A percentile compares a stretch with the other conserved stretches of the same genome.
phyloP scores from a whole-genome alignment of 2,888 invertebrate genomes.

The Euzophera pinguis region DNA sequence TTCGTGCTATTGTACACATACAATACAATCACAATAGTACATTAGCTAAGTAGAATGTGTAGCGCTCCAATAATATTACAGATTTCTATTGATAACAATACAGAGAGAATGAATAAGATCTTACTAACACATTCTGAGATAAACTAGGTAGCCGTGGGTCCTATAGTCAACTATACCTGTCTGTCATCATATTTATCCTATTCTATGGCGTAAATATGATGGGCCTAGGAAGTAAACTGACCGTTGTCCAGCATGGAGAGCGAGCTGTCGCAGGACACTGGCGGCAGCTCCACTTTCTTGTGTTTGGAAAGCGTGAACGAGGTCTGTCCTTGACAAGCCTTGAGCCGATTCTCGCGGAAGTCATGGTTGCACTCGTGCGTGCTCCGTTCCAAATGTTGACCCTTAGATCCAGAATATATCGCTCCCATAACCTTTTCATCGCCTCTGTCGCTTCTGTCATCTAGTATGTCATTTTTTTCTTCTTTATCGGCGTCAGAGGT shows the following conservation, averaged over 20 bases:
- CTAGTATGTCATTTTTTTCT: constrained; percentile 60
- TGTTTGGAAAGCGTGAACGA: constrained; percentile 82
- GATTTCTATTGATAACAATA: background rate
- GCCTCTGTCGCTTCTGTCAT: constrained; percentile 58
- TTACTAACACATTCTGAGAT: too few relatives aligned
- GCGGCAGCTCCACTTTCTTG: constrained; percentile 81
- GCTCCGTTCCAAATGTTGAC: constrained; percentile 43
- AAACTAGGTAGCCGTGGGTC: too few relatives aligned
- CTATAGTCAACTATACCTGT: too few relatives aligned
- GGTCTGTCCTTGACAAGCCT: constrained; percentile 63
- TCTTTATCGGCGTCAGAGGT: constrained; percentile 55
- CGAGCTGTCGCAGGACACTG: constrained; percentile 58
- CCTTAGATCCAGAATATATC: constrained; percentile 52
- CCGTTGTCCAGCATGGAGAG: constrained; percentile 59
- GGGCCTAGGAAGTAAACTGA: constrained; percentile 29
- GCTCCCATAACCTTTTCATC: constrained; percentile 71
- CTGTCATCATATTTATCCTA: too few relatives aligned
- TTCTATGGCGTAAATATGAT: too few relatives aligned
- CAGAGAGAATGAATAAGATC: background rate
- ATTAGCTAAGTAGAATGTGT: background rate
- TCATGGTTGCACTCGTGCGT: constrained; percentile 66
- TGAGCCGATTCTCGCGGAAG: constrained; percentile 67
- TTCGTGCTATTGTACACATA: background rate
- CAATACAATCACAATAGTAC: background rate
- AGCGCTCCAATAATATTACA: constrained; percentile 5